Base-by-base conservation (phyloP, 2,113 vertebrate genomes). In the Piprites chloris region DNA sequence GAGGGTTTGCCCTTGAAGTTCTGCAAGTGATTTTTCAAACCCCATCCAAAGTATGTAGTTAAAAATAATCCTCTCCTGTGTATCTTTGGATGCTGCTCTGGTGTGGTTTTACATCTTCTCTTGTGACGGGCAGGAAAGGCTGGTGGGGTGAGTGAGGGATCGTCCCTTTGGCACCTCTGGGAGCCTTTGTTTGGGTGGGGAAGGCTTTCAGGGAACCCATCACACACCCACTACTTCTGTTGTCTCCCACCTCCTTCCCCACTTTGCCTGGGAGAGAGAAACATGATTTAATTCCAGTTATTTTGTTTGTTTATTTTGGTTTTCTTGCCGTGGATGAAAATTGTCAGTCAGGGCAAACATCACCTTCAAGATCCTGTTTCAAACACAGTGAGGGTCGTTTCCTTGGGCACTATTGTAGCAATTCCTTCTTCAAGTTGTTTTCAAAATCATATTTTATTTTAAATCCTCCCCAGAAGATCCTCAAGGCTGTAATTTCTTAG, bases 221-320 rank as follows among this genome's bases (percentile, higher is more conserved):
- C 6, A 0, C 2, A 9, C 1, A 0, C 10, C 22, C 12, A 2
- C 19, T 26, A 2, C 46, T 50, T 33, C 4, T 26, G 23, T 49
- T 74, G n/a, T 18, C 67, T 6, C n/a, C 30, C 28, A 6, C 49
- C 46, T 67, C 1, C 0, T 26, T 73, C 59, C 42, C 37, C 13
- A 3, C 23, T 75, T 9, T 39, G 42, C 44, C 6, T 28, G 52
- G 78, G 46, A 71, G 37, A 41, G 26, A 35, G 18, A 58, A 59
- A 11, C 1, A 0, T 17, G 15, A 27, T 21, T 62, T 56, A 20
- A 23, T 72, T 37, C 41, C 52, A n/a, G 22, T 33, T 6, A 14
- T 47, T 59, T 76, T 30, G 7, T 12, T 68, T 75, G 17, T 39
- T 53, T 42, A 16, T 7, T 58, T 81, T 71, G 47, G 11, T 76